Evolutionary conservation across 2,888 invertebrate species (phyloP).

Genomic region (Tyria jacobaeae): DNA sequence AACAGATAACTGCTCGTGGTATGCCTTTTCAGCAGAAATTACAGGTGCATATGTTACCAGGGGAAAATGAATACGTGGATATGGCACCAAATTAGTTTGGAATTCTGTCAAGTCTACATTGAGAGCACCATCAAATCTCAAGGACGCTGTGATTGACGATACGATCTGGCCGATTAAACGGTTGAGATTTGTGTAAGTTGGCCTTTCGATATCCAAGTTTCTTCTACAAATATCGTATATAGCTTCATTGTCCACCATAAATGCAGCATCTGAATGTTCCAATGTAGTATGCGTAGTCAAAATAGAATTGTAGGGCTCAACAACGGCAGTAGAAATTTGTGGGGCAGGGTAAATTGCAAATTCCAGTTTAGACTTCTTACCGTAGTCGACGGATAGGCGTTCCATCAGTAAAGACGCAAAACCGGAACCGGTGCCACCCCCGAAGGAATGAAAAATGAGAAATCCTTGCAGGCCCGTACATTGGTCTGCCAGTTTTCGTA

Average conservation of each 20-base stretch:
- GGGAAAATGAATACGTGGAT: slow-evolving; percentile 98
- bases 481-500: slow-evolving; percentile 95
- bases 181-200: slow-evolving; percentile 98
- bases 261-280: slow-evolving; percentile 98
- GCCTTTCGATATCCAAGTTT: slow-evolving; percentile 97
- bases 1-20: slow-evolving; percentile 96
- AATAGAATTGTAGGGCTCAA: slow-evolving; percentile 98
- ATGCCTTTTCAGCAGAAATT: slow-evolving; percentile 96
- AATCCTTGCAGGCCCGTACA: slow-evolving; percentile 97
- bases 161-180: slow-evolving; percentile 98
- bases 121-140: slow-evolving; percentile 96
- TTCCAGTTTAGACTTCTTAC: slow-evolving; percentile 97
- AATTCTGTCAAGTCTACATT: slow-evolving; percentile 97
- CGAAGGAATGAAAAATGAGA: slow-evolving; percentile 97
- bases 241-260: slow-evolving; percentile 97
- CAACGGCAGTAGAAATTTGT: slow-evolving; percentile 94
- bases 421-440: slow-evolving; percentile 97
- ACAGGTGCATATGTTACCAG: slow-evolving; percentile 96
- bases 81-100: slow-evolving; percentile 97
- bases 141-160: slow-evolving; percentile 95
- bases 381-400: slow-evolving; percentile 97
- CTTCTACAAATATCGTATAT: slow-evolving; percentile 96
- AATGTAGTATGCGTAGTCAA: slow-evolving; percentile 97
- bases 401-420: slow-evolving; percentile 98
- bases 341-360: slow-evolving; percentile 99